Conservation (phyloP, 2,113 vertebrate genomes). For the Panthera uncia region DNA sequence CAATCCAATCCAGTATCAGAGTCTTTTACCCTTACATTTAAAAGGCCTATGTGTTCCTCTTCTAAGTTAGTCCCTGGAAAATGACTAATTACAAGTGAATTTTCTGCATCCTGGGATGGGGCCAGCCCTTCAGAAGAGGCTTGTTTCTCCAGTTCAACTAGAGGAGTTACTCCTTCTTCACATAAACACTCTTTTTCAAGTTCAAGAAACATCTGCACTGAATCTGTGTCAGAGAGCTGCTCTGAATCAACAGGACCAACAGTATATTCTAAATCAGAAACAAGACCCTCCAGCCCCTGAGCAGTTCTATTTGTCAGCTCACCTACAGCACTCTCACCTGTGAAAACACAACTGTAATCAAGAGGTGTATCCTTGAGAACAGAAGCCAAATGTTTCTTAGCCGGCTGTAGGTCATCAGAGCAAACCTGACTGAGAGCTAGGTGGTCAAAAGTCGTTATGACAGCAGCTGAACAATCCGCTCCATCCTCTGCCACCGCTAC, state of each 20-base stretch:
- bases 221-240: conserved; percentile 89
- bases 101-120: conserved; percentile 49
- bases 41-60: conserved; percentile 40
- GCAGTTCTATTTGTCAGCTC: background rate
- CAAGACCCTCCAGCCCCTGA: conserved; percentile 71
- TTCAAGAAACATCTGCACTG: conserved; percentile 96
- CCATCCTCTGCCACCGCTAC: background rate
- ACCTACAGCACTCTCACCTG: background rate
- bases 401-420: conserved; percentile 50
- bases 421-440: conserved; percentile 35
- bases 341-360: background rate
- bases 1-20: conserved; percentile 74
- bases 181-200: conserved; percentile 93
- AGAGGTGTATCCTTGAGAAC: conserved; percentile 54
- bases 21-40: conserved; percentile 76
- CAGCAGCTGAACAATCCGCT: conserved; percentile 15
- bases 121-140: conserved; percentile 70
- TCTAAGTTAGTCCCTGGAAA: conserved; percentile 41
- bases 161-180: conserved; percentile 80
- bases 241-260: conserved; percentile 31
- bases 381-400: conserved; percentile 29
- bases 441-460: background rate
- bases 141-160: conserved; percentile 73
- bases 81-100: conserved; percentile 59
- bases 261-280: conserved; percentile 42